A percentile compares a stretch with the other conserved stretches of the same genome.
These are phyloP conservation scores for Penelope pileata DNA, from an alignment of 2,113 vertebrate species.

Conservation along the genomic window DNA sequence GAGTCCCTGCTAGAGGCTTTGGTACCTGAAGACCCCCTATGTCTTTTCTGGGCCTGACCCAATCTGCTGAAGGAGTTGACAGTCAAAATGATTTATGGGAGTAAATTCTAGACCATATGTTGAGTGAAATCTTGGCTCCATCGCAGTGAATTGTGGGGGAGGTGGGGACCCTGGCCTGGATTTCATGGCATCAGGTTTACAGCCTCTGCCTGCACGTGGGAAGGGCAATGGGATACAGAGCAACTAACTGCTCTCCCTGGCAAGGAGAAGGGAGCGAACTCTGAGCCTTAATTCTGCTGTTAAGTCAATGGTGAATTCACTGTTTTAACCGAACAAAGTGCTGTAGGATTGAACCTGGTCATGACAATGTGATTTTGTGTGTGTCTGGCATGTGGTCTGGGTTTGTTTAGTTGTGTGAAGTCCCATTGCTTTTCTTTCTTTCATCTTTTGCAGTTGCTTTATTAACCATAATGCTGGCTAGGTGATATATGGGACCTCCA, in stretches of 20 bases:
- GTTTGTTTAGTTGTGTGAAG: not conserved
- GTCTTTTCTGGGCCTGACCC: not conserved
- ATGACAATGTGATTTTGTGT: not conserved
- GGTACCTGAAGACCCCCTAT: constrained; percentile 27
- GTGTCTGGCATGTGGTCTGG: not conserved
- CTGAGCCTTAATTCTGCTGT: not conserved
- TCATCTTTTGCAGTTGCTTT: not conserved
- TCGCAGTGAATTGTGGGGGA: not conserved
- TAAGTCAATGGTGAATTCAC: not conserved
- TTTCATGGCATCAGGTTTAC: constrained; percentile 11
- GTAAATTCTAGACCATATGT: constrained; percentile 13
- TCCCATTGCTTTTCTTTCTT: not conserved
- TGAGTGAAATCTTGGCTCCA: constrained; percentile 4
- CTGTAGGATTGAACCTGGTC: not conserved
- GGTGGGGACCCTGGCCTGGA: not conserved
- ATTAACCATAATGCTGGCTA: not conserved
- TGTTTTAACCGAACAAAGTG: not conserved
- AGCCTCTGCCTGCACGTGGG: constrained; percentile 1
- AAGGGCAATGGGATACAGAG: not conserved
- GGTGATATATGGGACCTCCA: not conserved
- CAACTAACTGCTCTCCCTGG: not conserved
- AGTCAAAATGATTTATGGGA: constrained; percentile 44
- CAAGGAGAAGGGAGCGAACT: not conserved
- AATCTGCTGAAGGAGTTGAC: constrained; percentile 32
- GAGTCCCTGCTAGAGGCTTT: not conserved